These are phyloP conservation scores for Heliconius erato DNA, from an alignment of 2,888 invertebrate species.

Conservation along the genomic window DNA sequence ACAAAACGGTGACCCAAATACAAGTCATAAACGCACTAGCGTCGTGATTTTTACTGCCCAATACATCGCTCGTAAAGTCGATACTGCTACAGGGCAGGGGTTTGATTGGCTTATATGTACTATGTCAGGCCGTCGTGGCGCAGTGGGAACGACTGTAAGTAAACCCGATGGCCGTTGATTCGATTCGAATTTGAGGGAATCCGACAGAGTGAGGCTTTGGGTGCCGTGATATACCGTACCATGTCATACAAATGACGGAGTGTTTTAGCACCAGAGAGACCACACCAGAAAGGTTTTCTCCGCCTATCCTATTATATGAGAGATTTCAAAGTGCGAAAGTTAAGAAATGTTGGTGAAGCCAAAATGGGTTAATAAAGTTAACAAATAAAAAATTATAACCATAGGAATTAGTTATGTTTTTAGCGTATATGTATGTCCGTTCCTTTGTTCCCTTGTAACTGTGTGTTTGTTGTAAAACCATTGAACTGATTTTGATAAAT, in stretches of 20 bases:
- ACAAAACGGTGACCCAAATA: conserved; percentile 46
- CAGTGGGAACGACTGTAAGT: neutral
- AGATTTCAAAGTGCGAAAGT: no score
- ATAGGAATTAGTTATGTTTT: no score
- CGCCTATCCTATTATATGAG: neutral
- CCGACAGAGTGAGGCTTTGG: no score
- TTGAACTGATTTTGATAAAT: no score
- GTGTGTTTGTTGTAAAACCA: no score
- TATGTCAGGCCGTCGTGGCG: neutral
- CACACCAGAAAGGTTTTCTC: no score
- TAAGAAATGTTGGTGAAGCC: no score
- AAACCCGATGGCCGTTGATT: neutral
- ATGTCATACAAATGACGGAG: neutral
- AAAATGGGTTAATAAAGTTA: no score
- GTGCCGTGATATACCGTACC: no score
- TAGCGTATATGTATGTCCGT: no score
- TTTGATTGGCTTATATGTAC: conserved; percentile 25
- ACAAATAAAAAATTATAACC: no score
- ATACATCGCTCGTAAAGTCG: conserved; percentile 50
- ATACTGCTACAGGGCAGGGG: conserved; percentile 35
- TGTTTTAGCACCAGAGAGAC: neutral
- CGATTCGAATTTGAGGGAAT: neutral
- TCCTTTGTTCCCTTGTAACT: no score
- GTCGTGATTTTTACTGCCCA: conserved; percentile 55
- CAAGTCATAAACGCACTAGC: conserved; percentile 50